Conservation (phyloP, 2,888 invertebrate species). For the Tetanocera ferruginea region DNA sequence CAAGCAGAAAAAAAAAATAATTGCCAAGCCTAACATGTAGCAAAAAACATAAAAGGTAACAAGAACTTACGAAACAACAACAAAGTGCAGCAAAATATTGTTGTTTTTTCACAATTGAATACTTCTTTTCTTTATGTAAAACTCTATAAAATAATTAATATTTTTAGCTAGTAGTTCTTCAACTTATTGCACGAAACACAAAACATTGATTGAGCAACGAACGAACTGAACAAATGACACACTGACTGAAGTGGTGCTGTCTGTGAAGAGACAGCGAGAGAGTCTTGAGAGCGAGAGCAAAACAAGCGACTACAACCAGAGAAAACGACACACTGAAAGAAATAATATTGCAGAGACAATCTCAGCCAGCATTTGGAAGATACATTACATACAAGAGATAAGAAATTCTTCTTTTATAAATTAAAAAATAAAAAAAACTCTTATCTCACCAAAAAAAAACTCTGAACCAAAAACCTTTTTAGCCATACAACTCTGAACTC, state of each 20-base stretch:
- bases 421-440: too few relatives aligned
- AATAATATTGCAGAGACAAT: slow-evolving; percentile 1
- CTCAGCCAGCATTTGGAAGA: too few relatives aligned
- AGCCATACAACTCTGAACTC: too few relatives aligned
- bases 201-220: slow-evolving; percentile 6
- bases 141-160: neutral
- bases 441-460: too few relatives aligned
- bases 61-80: slow-evolving; percentile 24
- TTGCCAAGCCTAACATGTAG: too few relatives aligned
- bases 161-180: neutral
- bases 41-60: too few relatives aligned
- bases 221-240: slow-evolving; percentile 12
- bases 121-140: neutral
- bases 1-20: too few relatives aligned
- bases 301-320: too few relatives aligned
- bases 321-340: slow-evolving; percentile 23
- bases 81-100: neutral
- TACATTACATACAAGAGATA: too few relatives aligned
- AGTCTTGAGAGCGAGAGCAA: neutral
- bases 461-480: too few relatives aligned
- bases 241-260: neutral
- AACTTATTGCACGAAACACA: neutral
- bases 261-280: neutral
- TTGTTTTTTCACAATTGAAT: neutral
- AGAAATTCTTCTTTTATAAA: too few relatives aligned